These are phyloP conservation scores for Cheilosia pagana DNA, from an alignment of 2,888 invertebrate species.

Conservation along the genomic window DNA sequence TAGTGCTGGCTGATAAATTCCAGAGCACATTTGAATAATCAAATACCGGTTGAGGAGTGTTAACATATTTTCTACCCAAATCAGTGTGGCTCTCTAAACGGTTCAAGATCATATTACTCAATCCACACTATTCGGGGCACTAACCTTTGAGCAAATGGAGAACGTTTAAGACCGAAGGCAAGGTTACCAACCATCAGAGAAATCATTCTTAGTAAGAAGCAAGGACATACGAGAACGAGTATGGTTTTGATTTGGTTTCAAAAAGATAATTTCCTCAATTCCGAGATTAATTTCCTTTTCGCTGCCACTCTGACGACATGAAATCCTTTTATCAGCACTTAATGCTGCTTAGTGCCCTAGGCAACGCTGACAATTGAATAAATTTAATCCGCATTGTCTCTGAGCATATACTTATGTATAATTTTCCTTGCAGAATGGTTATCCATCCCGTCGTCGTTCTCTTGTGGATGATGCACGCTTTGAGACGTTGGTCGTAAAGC, in stretches of 20 bases:
- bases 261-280: conserved; percentile 66
- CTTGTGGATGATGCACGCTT: conserved; percentile 99
- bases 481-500: conserved; percentile 97
- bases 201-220: conserved; percentile 1
- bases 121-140: conserved; percentile 23
- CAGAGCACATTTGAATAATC: conserved; percentile 40
- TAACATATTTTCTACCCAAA: conserved; percentile 8
- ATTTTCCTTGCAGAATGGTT: conserved; percentile 92
- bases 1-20: neutral
- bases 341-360: conserved; percentile 71
- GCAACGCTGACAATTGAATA: conserved; percentile 62
- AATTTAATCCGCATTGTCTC: conserved; percentile 39
- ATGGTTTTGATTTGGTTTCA: conserved; percentile 18
- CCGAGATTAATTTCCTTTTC: conserved; percentile 64
- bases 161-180: neutral
- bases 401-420: neutral
- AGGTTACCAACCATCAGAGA: conserved; percentile 3
- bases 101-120: conserved; percentile 28
- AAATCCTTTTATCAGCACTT: conserved; percentile 56
- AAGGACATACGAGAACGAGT: neutral
- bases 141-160: conserved; percentile 28
- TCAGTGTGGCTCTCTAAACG: neutral
- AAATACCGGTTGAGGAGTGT: conserved; percentile 20
- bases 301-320: conserved; percentile 6
- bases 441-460: conserved; percentile 96